Evolutionary conservation across 2,888 invertebrate genomes (phyloP).

Genomic region (Cabera pusaria): DNA sequence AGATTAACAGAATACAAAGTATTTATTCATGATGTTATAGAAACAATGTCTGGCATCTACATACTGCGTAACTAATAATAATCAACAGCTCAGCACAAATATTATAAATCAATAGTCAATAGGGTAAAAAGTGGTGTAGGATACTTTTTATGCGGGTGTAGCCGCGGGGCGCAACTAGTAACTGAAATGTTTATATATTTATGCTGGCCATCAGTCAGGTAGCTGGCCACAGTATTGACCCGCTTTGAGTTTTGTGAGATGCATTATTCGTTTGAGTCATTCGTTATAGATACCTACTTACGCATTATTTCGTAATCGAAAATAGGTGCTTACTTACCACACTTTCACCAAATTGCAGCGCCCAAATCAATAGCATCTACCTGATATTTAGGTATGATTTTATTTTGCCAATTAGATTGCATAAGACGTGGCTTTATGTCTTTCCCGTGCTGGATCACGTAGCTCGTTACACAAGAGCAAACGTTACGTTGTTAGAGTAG

Average conservation of each 20-base stretch:
- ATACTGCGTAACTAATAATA: no score
- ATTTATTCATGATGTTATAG: no score
- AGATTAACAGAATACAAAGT: no score
- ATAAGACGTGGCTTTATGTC: constrained; percentile 57
- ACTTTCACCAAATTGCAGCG: constrained; percentile 72
- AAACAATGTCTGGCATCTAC: no score
- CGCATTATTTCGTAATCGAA: constrained; percentile 35
- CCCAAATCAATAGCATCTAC: constrained; percentile 42
- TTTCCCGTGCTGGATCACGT: constrained; percentile 74
- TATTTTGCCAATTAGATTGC: constrained; percentile 76
- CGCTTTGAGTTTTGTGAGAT: neutral
- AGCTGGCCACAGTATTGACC: no score
- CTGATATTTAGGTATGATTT: constrained; percentile 57
- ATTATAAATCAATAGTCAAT: no score
- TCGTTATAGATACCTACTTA: constrained; percentile 28
- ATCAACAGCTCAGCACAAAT: no score
- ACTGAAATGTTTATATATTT: no score
- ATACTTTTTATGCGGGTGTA: no score
- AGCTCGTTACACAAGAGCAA: constrained; percentile 70
- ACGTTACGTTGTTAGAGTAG: constrained; percentile 52
- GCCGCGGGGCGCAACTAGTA: no score
- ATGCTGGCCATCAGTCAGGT: no score
- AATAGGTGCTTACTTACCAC: constrained; percentile 36
- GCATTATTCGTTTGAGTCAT: constrained; percentile 16
- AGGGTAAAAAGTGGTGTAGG: no score